These are phyloP conservation scores for Lucilia sericata DNA, from an alignment of 1,140 invertebrate genomes.

Conservation along the genomic window DNA sequence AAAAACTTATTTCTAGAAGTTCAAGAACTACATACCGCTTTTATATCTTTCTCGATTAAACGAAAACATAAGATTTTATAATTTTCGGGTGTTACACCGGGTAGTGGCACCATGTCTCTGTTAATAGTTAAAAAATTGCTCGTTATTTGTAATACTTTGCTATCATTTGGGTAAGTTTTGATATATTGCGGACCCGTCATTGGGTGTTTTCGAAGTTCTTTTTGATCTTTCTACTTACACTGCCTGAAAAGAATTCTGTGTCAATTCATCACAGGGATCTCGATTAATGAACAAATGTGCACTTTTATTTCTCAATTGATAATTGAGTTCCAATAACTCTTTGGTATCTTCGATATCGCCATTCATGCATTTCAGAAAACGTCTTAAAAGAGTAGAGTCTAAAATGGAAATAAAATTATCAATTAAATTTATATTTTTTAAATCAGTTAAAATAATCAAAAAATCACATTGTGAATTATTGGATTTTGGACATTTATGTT, in stretches of 20 bases:
- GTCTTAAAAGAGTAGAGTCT: constrained; percentile 53
- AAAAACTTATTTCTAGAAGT: background rate
- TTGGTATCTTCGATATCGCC: constrained; percentile 72
- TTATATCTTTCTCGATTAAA: constrained; percentile 56
- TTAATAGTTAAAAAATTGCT: constrained; percentile 21
- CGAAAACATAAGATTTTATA: constrained; percentile 66
- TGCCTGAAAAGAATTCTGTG: constrained; percentile 70
- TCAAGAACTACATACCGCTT: constrained; percentile 49
- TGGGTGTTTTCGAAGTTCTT: background rate
- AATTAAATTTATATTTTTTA: no score
- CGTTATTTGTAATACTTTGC: background rate
- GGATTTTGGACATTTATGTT: no score
- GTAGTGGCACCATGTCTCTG: constrained; percentile 72
- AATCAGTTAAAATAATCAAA: no score
- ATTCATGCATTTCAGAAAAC: constrained; percentile 68
- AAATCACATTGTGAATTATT: no score
- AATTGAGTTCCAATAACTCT: constrained; percentile 74
- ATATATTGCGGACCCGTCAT: no score
- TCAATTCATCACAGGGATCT: constrained; percentile 71
- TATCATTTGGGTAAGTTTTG: no score
- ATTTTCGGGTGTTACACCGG: constrained; percentile 71
- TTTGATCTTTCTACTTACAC: constrained; percentile 67
- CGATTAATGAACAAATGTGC: constrained; percentile 76
- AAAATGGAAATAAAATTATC: background rate
- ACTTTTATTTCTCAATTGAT: constrained; percentile 72